A percentile compares a stretch with the other conserved stretches of the same genome.
Conservation (phyloP, 2,888 invertebrate species). For the Helobdella robusta region DNA sequence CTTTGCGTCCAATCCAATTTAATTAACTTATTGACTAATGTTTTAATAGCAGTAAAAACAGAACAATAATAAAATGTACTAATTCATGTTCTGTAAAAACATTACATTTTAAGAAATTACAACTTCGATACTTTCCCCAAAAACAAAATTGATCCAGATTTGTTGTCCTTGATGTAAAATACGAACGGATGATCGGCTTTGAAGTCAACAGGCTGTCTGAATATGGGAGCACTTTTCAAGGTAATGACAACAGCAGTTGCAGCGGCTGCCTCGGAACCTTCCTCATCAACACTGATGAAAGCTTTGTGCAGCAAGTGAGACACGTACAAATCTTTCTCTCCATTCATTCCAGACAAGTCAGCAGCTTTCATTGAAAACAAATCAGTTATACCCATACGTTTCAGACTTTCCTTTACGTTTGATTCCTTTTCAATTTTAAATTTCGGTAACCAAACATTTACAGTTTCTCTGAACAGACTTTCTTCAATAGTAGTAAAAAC, state of each 20-base stretch:
- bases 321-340: constrained; percentile 36
- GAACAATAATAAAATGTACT: too few relatives aligned
- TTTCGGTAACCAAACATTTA: constrained; percentile 33
- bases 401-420: constrained; percentile 28
- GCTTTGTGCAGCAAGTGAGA: constrained; percentile 44
- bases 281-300: constrained; percentile 40
- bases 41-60: too few relatives aligned
- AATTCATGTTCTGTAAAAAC: too few relatives aligned
- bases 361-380: constrained; percentile 37
- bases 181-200: constrained; percentile 33
- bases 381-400: constrained; percentile 30
- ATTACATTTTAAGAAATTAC: too few relatives aligned
- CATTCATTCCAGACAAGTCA: constrained; percentile 42
- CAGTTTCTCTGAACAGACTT: too few relatives aligned
- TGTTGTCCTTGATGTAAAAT: constrained; percentile 32
- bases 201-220: constrained; percentile 26
- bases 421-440: constrained; percentile 33
- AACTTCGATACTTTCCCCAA: too few relatives aligned
- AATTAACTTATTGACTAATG: too few relatives aligned
- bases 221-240: neutral
- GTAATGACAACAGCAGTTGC: constrained; percentile 34
- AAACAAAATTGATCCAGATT: constrained; percentile 31
- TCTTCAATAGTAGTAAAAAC: constrained; percentile 22
- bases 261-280: constrained; percentile 39
- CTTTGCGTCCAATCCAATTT: too few relatives aligned